Percentiles rank a stretch among this genome's conserved stretches.
phyloP scores from a whole-genome alignment of 2,113 vertebrate genomes.

The Pygathrix nemaeus region DNA sequence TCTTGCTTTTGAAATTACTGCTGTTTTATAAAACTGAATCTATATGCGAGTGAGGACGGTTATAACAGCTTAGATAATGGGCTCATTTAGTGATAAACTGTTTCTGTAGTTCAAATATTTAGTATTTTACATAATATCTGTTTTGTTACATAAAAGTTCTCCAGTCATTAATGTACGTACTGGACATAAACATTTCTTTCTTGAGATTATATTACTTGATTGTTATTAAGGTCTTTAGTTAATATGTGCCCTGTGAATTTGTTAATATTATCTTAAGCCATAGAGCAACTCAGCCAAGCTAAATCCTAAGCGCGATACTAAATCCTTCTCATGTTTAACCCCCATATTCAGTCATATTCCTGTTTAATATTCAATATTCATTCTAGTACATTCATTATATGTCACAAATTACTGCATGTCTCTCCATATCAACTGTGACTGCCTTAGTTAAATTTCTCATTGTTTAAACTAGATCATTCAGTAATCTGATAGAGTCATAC shows the following conservation, averaged over 20 bases:
- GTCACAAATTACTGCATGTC: neutral
- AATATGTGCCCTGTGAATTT: neutral
- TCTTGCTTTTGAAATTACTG: neutral
- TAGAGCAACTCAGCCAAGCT: neutral
- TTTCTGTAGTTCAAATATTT: neutral
- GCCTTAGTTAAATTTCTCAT: neutral
- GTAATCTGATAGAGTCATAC: too few relatives aligned
- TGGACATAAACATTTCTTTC: neutral
- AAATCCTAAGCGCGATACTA: too few relatives aligned
- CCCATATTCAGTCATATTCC: neutral
- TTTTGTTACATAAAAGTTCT: neutral
- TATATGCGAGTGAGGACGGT: neutral
- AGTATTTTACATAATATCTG: neutral
- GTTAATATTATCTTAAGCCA: neutral
- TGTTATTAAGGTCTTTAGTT: too few relatives aligned
- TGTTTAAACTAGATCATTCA: too few relatives aligned
- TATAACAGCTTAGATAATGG: neutral
- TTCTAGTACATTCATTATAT: neutral
- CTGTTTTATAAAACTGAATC: neutral
- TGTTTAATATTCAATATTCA: neutral
- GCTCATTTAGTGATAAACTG: neutral
- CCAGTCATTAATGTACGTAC: neutral
- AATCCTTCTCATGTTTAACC: neutral
- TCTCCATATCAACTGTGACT: neutral
- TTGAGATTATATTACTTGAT: neutral